Conservation (phyloP, 2,113 vertebrate genomes). For the Falcunculus frontatus region DNA sequence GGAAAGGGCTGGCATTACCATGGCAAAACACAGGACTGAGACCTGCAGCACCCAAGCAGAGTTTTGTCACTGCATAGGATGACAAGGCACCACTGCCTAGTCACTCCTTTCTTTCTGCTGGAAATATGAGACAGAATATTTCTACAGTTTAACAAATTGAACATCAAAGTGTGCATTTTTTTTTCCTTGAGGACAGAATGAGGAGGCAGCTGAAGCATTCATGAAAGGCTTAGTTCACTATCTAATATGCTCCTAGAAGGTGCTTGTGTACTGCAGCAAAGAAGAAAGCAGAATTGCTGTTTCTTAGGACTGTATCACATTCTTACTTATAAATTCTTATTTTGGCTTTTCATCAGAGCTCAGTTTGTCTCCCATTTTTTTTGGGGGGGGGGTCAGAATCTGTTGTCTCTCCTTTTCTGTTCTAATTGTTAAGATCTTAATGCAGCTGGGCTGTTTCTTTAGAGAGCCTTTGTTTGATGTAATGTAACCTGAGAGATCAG, state of each 20-base stretch:
- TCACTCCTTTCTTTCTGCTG: neutral
- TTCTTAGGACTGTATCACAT: neutral
- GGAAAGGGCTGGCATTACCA: neutral
- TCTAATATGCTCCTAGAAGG: neutral
- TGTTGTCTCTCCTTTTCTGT: neutral
- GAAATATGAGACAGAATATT: neutral
- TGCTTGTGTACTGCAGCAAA: neutral
- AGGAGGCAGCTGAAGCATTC: neutral
- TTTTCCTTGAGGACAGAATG: neutral
- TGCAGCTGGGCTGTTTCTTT: neutral
- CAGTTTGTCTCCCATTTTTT: neutral
- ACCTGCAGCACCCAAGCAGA: neutral
- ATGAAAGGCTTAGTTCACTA: neutral
- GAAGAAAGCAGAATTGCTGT: neutral
- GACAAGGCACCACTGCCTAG: neutral
- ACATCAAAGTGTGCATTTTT: neutral
- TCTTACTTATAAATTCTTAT: neutral
- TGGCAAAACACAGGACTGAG: neutral
- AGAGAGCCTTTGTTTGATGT: neutral
- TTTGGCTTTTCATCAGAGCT: neutral
- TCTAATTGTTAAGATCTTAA: neutral
- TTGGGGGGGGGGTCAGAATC: neutral
- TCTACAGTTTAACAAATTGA: neutral
- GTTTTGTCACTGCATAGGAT: neutral
- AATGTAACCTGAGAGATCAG: constrained; percentile 32